Percentiles rank a stretch among this genome's conserved stretches.
Conservation (phyloP, 1,140 invertebrate species). For the Brachionus paranguensis region DNA sequence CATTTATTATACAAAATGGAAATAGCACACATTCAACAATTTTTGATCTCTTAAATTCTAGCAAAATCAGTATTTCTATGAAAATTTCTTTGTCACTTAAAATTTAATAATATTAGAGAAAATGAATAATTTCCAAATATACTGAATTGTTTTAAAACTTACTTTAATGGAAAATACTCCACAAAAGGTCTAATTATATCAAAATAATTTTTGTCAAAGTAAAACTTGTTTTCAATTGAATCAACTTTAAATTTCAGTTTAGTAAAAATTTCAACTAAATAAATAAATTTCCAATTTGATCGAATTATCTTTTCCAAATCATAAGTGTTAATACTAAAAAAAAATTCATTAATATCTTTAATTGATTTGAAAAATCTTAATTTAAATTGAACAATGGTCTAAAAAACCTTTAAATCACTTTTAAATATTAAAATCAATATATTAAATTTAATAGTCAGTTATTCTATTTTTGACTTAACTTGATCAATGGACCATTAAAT, state of each 20-base stretch:
- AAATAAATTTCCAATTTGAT: neutral
- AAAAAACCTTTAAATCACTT: no score
- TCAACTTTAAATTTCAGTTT: neutral
- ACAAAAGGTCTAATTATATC: neutral
- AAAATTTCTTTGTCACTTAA: neutral
- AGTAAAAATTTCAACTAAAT: neutral
- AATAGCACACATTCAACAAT: neutral
- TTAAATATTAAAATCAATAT: no score
- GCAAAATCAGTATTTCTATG: neutral
- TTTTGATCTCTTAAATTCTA: neutral
- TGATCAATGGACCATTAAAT: no score
- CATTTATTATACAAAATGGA: neutral
- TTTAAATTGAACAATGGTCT: no score
- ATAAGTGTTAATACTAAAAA: neutral
- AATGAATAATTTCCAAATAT: no score
- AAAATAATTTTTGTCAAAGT: neutral
- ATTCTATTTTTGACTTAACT: no score
- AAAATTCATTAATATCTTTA: neutral
- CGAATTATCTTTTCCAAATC: neutral
- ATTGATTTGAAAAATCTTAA: neutral
- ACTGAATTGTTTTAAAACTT: no score
- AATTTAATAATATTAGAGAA: no score
- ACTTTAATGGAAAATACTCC: neutral
- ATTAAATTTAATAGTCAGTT: no score
- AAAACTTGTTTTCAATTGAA: neutral